Evolutionary conservation across 2,797 vertebrate genomes (phyloP).

Genomic region (Menidia menidia): DNA sequence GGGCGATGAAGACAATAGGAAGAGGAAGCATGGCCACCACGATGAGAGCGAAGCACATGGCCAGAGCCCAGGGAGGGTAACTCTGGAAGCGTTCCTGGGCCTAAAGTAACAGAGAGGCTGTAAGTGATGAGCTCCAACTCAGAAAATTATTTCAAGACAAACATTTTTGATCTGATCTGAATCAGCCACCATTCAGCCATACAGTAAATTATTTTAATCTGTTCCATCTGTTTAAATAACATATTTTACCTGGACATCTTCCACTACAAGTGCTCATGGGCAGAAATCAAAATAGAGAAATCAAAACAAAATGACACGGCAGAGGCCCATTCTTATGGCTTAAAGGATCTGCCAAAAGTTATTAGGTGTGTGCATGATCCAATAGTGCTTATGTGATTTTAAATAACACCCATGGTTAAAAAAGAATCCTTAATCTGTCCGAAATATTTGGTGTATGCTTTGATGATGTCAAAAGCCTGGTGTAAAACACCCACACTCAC

Average conservation of each 20-base stretch:
- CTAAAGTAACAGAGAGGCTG: slow-evolving; percentile 65
- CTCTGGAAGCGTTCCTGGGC: slow-evolving; percentile 91
- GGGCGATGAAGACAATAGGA: slow-evolving; percentile 89
- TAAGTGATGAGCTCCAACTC: neutral
- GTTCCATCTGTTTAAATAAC: neutral
- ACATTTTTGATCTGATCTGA: neutral
- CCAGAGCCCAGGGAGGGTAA: slow-evolving; percentile 93
- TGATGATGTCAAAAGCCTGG: neutral
- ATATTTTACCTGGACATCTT: neutral
- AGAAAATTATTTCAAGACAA: slow-evolving; percentile 2
- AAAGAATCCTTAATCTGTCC: too few relatives aligned
- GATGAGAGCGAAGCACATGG: slow-evolving; percentile 89
- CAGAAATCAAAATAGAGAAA: neutral
- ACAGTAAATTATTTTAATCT: neutral
- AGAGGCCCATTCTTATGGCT: neutral
- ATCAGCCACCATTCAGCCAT: neutral
- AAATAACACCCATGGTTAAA: too few relatives aligned
- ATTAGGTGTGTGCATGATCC: too few relatives aligned
- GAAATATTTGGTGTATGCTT: neutral
- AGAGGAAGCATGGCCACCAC: slow-evolving; percentile 90
- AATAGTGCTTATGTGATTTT: too few relatives aligned
- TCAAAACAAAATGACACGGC: neutral
- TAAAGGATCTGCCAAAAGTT: neutral
- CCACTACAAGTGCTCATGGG: neutral
- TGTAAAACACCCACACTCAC: neutral